These are phyloP conservation scores for Fabriciana adippe DNA, from an alignment of 2,888 invertebrate genomes.

Conservation along the genomic window DNA sequence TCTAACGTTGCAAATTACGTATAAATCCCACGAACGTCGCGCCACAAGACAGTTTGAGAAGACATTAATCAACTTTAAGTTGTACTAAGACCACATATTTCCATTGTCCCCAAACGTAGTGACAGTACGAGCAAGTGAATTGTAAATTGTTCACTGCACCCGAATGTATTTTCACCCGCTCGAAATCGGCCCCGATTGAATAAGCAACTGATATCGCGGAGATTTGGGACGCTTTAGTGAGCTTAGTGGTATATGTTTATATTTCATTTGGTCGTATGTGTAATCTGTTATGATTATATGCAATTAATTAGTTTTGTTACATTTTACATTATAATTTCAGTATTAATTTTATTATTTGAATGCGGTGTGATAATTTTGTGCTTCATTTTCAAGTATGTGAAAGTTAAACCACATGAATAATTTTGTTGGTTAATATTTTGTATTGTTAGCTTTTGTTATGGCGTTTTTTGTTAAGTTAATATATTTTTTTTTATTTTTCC, in stretches of 20 bases:
- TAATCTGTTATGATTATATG: conserved; percentile 24
- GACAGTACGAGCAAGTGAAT: conserved; percentile 29
- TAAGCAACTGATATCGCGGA: conserved; percentile 69
- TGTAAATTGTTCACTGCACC: conserved; percentile 65
- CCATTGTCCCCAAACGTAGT: conserved; percentile 28
- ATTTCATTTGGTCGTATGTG: conserved; percentile 26
- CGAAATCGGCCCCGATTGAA: conserved; percentile 65
- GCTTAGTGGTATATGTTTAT: conserved; percentile 28
- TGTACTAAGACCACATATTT: conserved; percentile 30
- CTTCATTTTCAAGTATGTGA: background rate
- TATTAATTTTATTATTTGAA: background rate
- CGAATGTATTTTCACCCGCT: conserved; percentile 64
- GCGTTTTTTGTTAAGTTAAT: no score
- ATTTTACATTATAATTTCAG: background rate
- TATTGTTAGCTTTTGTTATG: no score
- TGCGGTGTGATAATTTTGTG: background rate
- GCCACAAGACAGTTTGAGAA: conserved; percentile 22
- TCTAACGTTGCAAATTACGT: conserved; percentile 34
- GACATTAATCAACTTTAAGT: conserved; percentile 35
- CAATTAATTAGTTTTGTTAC: conserved; percentile 11
- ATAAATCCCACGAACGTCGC: conserved; percentile 25
- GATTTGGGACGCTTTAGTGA: conserved; percentile 37
- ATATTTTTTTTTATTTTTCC: no score
- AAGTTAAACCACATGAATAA: no score
- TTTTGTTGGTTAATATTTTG: no score